These are phyloP conservation scores for Lepilemur septentrionalis DNA, from an alignment of 2,797 vertebrate genomes.

Conservation along the genomic window DNA sequence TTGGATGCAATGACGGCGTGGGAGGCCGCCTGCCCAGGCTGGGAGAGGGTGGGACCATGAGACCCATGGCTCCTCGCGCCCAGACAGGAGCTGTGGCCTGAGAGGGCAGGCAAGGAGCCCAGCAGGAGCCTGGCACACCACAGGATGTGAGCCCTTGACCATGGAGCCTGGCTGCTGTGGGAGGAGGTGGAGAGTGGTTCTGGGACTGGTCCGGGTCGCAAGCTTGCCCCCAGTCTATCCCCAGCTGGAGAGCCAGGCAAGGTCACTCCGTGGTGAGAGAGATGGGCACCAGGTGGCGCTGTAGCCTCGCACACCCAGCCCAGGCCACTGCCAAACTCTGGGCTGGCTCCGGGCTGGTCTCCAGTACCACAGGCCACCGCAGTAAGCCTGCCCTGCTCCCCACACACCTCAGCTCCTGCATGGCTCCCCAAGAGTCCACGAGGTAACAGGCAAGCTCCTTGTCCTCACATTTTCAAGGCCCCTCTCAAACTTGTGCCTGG, in stretches of 20 bases:
- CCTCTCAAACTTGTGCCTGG: neutral
- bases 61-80: neutral
- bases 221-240: neutral
- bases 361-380: neutral
- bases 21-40: neutral
- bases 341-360: accelerated
- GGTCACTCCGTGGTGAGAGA: neutral
- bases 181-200: neutral
- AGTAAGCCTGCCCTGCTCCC: neutral
- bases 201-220: too few species aligned
- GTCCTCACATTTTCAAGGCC: neutral
- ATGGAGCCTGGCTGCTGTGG: neutral
- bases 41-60: neutral
- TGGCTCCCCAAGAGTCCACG: neutral
- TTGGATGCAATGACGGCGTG: too few species aligned
- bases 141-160: neutral
- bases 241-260: neutral
- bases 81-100: neutral
- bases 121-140: neutral
- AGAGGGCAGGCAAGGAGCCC: neutral
- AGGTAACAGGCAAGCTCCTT: neutral
- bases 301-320: neutral
- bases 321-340: accelerated
- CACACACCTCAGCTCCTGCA: neutral
- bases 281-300: slow-evolving; percentile 18